Conservation (phyloP, 2,888 invertebrate genomes). For the Drosophila lacicola region DNA sequence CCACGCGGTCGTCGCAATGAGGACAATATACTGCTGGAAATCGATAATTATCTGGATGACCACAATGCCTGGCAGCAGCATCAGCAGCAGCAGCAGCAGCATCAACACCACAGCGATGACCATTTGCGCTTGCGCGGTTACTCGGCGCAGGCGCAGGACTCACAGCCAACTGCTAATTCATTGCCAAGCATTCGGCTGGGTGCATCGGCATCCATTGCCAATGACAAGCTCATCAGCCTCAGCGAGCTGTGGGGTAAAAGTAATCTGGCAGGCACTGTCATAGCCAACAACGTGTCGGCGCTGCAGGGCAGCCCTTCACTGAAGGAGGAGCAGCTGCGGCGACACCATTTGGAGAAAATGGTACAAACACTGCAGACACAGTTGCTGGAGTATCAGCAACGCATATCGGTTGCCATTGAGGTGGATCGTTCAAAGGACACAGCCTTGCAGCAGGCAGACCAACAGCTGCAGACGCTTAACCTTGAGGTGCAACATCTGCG, state of each 20-base stretch:
- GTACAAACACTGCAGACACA: conserved; percentile 91
- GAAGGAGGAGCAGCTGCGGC: conserved; percentile 91
- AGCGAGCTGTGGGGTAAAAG: conserved; percentile 84
- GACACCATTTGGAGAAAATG: conserved; percentile 91
- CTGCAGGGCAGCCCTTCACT: conserved; percentile 85
- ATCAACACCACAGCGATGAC: conserved; percentile 69
- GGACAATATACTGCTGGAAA: conserved; percentile 80
- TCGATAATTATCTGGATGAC: conserved; percentile 82
- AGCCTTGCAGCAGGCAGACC: conserved; percentile 88
- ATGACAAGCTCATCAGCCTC: conserved; percentile 81
- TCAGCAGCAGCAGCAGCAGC: conserved; percentile 26
- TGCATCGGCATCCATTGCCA: conserved; percentile 1
- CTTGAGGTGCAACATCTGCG: conserved; percentile 71
- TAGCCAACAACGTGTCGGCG: conserved; percentile 52
- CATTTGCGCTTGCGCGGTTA: conserved; percentile 40
- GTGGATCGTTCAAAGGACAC: conserved; percentile 91
- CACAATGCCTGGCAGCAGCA: conserved; percentile 59
- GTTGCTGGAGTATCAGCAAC: conserved; percentile 91
- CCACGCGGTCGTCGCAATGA: conserved; percentile 29
- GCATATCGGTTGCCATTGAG: conserved; percentile 91
- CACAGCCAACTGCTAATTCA: conserved; percentile 57
- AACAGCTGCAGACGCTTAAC: conserved; percentile 87
- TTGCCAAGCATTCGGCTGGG: conserved; percentile 64
- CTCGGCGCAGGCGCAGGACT: conserved; percentile 19
- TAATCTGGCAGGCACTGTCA: conserved; percentile 66